phyloP scores from a whole-genome alignment of 2,888 invertebrate species.

The Vesta saturnalis region DNA sequence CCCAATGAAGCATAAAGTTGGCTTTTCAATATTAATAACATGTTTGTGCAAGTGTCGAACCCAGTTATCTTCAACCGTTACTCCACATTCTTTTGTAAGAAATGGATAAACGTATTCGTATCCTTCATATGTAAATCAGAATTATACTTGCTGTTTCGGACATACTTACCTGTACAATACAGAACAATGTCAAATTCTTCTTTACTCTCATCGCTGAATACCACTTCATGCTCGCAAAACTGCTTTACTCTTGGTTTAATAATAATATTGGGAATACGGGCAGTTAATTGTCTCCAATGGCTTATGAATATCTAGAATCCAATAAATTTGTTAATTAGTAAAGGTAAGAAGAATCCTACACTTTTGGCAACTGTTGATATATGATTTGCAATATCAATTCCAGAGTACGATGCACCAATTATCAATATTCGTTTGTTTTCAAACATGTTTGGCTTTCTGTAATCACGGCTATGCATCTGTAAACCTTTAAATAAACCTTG shows the following conservation, averaged over 20 bases:
- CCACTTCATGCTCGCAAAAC: slow-evolving; percentile 64
- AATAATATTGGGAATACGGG: slow-evolving; percentile 62
- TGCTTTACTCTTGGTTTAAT: slow-evolving; percentile 67
- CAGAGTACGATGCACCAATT: slow-evolving; percentile 89
- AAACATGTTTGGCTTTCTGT: slow-evolving; percentile 76
- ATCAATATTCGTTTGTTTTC: slow-evolving; percentile 75
- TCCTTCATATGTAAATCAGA: background rate
- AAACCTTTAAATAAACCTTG: slow-evolving; percentile 70
- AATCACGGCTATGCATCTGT: slow-evolving; percentile 84
- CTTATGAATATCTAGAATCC: slow-evolving; percentile 52
- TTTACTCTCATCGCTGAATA: slow-evolving; percentile 69
- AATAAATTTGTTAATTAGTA: background rate
- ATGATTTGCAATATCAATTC: slow-evolving; percentile 73
- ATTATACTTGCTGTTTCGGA: background rate
- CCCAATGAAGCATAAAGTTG: background rate
- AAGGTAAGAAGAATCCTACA: background rate
- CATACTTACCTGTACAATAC: slow-evolving; percentile 72
- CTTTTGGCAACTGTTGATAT: slow-evolving; percentile 34
- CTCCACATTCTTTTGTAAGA: background rate
- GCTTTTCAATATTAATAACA: slow-evolving; percentile 1
- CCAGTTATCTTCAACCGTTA: background rate
- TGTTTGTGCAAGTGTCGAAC: slow-evolving; percentile 2
- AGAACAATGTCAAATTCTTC: slow-evolving; percentile 73
- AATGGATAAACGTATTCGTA: background rate
- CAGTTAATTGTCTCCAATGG: slow-evolving; percentile 37